Percentiles rank a stretch among this genome's conserved stretches.
Conservation (phyloP, 2,797 vertebrate genomes). For the Dendrocincla fuliginosa region DNA sequence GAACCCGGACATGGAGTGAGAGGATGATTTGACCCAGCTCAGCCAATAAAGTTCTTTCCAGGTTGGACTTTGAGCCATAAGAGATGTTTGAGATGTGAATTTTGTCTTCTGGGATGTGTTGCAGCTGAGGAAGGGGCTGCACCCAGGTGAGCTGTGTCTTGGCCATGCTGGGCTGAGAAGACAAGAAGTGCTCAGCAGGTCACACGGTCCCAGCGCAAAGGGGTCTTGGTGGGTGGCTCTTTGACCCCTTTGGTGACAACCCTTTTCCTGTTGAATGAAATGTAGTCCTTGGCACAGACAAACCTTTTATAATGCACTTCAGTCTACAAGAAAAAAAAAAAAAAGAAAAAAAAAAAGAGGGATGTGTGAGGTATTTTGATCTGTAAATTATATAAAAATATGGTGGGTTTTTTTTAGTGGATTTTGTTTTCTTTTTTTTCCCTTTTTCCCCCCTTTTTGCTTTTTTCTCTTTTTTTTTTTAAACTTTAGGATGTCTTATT, state of each 20-base stretch:
- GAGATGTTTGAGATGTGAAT: neutral
- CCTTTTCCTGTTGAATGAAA: neutral
- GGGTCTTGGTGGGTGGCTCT: neutral
- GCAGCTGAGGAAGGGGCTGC: neutral
- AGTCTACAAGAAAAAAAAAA: neutral
- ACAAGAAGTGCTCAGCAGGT: neutral
- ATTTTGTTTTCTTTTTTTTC: rapidly evolving
- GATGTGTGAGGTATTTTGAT: neutral
- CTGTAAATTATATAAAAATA: neutral
- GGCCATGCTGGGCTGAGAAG: neutral
- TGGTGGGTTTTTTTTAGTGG: rapidly evolving
- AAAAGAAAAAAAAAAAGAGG: too few relatives aligned
- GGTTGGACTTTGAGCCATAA: neutral
- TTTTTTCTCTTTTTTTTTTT: neutral
- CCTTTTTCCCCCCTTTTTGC: neutral
- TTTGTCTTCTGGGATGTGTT: neutral
- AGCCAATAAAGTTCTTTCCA: neutral
- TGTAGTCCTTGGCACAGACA: neutral
- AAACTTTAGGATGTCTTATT: neutral
- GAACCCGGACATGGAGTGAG: neutral
- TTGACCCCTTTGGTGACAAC: neutral
- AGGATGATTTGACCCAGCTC: neutral
- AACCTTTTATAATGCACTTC: neutral
- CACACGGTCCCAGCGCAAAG: neutral
- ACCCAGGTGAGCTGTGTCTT: neutral